phyloP scores from a whole-genome alignment of 2,888 invertebrate species.

The Toxonevra muliebris region DNA sequence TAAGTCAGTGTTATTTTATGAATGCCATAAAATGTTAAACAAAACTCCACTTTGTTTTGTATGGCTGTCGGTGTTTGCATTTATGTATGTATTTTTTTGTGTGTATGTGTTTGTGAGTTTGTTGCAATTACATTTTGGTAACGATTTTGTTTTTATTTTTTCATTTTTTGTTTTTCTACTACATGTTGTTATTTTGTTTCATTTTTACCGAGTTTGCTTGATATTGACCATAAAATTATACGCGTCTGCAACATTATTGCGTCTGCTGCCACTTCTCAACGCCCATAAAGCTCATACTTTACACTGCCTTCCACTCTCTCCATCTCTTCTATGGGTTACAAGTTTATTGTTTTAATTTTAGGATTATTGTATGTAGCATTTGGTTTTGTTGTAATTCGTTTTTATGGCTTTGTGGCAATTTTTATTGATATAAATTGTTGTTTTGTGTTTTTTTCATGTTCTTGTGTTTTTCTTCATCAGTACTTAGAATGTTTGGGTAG shows the following conservation, averaged over 20 bases:
- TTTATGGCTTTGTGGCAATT: constrained; percentile 26
- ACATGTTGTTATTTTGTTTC: too few relatives aligned
- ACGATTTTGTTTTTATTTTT: background rate
- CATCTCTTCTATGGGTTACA: constrained; percentile 27
- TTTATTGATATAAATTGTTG: constrained; percentile 29
- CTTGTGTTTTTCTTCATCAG: too few relatives aligned
- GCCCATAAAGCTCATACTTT: constrained; percentile 14
- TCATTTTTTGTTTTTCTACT: too few relatives aligned
- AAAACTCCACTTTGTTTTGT: background rate
- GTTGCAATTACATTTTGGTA: constrained; percentile 9
- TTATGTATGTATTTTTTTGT: background rate
- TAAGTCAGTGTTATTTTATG: constrained; percentile 28
- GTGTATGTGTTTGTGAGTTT: constrained; percentile 2
- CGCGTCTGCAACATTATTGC: constrained; percentile 9
- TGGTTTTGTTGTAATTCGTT: constrained; percentile 28
- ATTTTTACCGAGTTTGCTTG: background rate
- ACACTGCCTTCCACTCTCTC: background rate
- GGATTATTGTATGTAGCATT: constrained; percentile 30
- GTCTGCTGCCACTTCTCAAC: background rate
- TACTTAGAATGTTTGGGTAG: too few relatives aligned
- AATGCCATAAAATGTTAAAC: constrained; percentile 25
- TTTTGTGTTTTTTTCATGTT: background rate
- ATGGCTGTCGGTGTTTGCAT: background rate
- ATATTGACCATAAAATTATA: constrained; percentile 23
- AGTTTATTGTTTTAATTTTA: constrained; percentile 33